phyloP scores from a whole-genome alignment of 2,113 vertebrate species.

The Meleagris gallopavo region DNA sequence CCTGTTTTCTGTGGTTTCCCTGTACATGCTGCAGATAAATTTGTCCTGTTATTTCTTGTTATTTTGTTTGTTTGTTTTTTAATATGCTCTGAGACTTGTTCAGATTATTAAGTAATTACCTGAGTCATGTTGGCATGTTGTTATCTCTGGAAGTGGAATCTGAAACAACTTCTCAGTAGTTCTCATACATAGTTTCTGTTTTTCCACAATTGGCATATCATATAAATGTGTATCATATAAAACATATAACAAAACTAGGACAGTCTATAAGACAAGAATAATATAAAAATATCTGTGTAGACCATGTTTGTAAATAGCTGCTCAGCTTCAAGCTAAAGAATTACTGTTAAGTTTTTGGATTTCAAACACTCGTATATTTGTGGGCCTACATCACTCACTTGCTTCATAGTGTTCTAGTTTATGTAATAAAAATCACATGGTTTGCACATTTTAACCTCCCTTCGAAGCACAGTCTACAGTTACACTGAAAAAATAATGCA shows the following conservation, averaged over 20 bases:
- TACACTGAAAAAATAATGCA: not conserved
- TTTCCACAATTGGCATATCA: not conserved
- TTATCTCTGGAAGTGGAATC: not conserved
- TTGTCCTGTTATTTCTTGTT: not conserved
- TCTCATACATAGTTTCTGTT: not conserved
- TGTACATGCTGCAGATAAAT: not conserved
- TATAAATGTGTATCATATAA: not conserved
- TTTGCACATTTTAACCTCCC: not conserved
- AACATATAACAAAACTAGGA: not conserved
- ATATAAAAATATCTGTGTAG: not conserved
- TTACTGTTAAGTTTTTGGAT: not conserved
- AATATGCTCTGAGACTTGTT: not conserved
- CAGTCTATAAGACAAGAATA: not conserved
- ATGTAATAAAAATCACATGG: not conserved
- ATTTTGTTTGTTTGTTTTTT: not conserved
- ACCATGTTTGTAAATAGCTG: not conserved
- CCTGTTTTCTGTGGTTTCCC: not conserved
- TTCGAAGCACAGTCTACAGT: not conserved
- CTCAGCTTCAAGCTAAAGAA: not conserved
- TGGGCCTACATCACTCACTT: not conserved
- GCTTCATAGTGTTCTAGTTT: not conserved
- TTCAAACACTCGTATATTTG: not conserved
- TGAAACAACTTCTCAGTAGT: not conserved
- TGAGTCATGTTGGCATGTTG: not conserved
- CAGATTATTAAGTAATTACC: slow-evolving; percentile 17